A percentile compares a stretch with the other conserved stretches of the same genome.
phyloP scores from a whole-genome alignment of 2,797 vertebrate genomes.

The Pangasius larnaudii region DNA sequence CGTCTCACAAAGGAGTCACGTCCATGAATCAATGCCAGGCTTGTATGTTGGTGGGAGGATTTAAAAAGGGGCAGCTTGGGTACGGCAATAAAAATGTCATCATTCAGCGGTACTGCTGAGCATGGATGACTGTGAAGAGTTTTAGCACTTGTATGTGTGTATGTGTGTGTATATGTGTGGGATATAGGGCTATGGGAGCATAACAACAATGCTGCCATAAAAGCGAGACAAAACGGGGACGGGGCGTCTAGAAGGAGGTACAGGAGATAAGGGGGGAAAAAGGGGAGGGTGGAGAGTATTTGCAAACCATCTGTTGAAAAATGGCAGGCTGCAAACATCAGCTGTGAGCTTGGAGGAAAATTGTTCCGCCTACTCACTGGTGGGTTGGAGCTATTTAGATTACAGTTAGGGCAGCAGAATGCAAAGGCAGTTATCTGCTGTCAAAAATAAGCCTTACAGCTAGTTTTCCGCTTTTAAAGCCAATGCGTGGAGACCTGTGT shows the following conservation, averaged over 20 bases:
- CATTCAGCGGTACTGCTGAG: slow-evolving; percentile 20
- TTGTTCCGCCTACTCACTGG: slow-evolving; percentile 27
- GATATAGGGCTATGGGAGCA: not conserved
- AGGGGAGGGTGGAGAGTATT: slow-evolving; percentile 27
- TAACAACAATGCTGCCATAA: slow-evolving; percentile 13
- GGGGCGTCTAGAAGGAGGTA: slow-evolving; percentile 9
- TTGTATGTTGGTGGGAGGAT: slow-evolving; percentile 41
- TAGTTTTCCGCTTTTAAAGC: slow-evolving; percentile 40
- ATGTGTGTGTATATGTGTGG: no score
- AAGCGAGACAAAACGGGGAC: slow-evolving; percentile 13
- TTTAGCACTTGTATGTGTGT: not conserved
- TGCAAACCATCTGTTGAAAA: slow-evolving; percentile 55
- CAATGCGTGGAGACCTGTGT: slow-evolving; percentile 17
- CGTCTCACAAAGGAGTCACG: slow-evolving; percentile 44
- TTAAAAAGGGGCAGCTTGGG: slow-evolving; percentile 37
- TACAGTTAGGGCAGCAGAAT: slow-evolving; percentile 42
- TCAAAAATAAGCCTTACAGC: slow-evolving; percentile 35
- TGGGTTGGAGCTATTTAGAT: slow-evolving; percentile 42
- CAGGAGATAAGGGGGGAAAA: not conserved
- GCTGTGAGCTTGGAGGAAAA: slow-evolving; percentile 46
- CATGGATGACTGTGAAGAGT: slow-evolving; percentile 18
- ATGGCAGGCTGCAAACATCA: slow-evolving; percentile 48
- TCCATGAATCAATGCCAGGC: slow-evolving; percentile 58
- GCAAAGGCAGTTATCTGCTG: slow-evolving; percentile 41
- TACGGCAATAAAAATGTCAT: slow-evolving; percentile 45